Evolutionary conservation across 1,140 invertebrate species (phyloP).

Genomic region (Penaeus chinensis): DNA sequence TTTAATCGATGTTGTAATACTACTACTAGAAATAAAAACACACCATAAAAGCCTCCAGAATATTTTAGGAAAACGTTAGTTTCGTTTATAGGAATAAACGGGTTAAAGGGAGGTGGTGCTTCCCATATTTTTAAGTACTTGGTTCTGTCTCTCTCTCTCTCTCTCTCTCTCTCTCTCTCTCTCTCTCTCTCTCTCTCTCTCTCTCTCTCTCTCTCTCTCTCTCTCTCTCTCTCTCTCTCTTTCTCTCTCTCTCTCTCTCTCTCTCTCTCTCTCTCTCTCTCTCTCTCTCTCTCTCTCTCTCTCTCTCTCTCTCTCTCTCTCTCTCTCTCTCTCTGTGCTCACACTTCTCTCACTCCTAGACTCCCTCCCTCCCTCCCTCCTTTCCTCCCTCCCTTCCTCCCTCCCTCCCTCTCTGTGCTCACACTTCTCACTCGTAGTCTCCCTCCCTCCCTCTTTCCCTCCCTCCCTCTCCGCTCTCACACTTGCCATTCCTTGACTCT

Average conservation of each 20-base stretch:
- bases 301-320: not conserved
- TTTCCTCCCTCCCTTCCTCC: not conserved
- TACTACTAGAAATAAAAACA: no score
- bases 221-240: not conserved
- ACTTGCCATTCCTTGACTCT: not conserved
- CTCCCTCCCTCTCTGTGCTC: not conserved
- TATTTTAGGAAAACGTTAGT: no score
- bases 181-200: not conserved
- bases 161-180: no score
- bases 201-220: not conserved
- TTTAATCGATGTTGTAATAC: no score
- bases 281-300: not conserved
- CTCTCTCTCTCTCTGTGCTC: not conserved
- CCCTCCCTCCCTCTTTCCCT: not conserved
- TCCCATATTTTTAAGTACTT: no score
- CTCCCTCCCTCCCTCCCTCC: no score
- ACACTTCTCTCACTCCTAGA: not conserved
- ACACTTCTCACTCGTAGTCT: not conserved
- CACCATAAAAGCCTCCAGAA: no score
- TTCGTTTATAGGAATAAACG: no score
- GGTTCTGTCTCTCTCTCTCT: no score
- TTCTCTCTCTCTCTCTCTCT: not conserved
- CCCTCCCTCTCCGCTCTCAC: not conserved
- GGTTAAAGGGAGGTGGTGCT: no score
- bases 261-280: not conserved